Base-by-base conservation (phyloP, 2,888 invertebrate species). In the Clistopyga incitator region DNA sequence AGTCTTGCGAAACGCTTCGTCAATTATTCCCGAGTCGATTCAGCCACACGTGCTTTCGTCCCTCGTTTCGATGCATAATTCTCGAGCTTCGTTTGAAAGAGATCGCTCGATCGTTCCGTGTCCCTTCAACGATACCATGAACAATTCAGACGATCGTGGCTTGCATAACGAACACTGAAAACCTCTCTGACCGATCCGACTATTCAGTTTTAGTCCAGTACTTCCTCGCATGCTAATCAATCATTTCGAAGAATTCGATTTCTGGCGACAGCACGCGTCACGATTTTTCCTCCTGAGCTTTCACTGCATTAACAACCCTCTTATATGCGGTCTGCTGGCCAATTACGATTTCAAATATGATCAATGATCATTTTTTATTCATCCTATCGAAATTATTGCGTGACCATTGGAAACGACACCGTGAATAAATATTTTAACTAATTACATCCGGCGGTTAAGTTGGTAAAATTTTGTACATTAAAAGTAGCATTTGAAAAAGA, bases 211-310 rank as follows among this genome's bases (percentile, higher is more conserved):
- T 38, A 52, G 23, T 61, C 29, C 25, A 13, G 38, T 52, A 54
- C 18, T 13, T 23, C 15, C 15, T 25, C 29, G 34, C 68, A 52
- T 45, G 52, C 70, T 78, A 81, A 78, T 84, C 81, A 75, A 84
- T 81, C 54, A 81, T 84, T 84, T 65, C 78, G 20, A 18, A 6
- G 54, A 45, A 42, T 75, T 81, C 84, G 74, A 84, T 75, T 64
- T 71, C 42, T 34, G 59, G 20, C 6, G 47, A 20, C 10, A 10
- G 68, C 56, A 25, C 11, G 2, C 54, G 18, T 74, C 23, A 23
- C 68, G 47, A 65, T 64, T 38, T 18, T 0, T 20, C n/a, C 10
- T 52, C 11, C 3, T 6, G 3, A 56, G n/a, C 15, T 64, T 68
- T 29, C 25, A n/a, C 23, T 74, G 20, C 15, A 8, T 20, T 18